Evolutionary conservation across 2,888 invertebrate genomes (phyloP), one percentile per base, ranked within the genome.

Genomic region (Trachelus stipa): DNA sequence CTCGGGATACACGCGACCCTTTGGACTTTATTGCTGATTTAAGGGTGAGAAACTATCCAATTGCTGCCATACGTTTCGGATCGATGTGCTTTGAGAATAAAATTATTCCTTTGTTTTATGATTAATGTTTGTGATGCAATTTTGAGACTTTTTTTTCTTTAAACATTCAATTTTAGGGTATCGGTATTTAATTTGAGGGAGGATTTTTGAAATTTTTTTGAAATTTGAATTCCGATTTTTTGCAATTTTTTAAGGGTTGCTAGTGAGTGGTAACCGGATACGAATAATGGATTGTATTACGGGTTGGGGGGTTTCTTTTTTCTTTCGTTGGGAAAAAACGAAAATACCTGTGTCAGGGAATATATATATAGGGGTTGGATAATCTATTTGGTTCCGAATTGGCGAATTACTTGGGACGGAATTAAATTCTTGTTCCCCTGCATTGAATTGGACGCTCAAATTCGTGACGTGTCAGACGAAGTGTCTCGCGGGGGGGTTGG

Each of bases 21-120:
- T 71, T 9, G 33, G 79, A 75, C 76, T 79, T 82, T 82, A 82
- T 83, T 79, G 81, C 81, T 78, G 82, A 81, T 82, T 83, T 80
- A 80, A 82, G 80, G 79, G 78, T 77, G 79, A 77, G 73, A 56
- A 56, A 56, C 40, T 56, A 23, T 56, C 40, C 40, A 56, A 56
- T 56, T 23, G 15, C 40, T 23, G 23, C 23, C 40, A 56, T 56
- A 23, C 9, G 40, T 56, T 56, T 23, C 23, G 2, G 1, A 4
- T 56, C 23, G 40, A 23, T 23, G 23, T 23, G 9, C 40, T 23
- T 23, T 6, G 9, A 9, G 40, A 23, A 23, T 15, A 23, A 9
- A 23, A 23, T 23, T 15, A 56, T 56, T 23, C 9, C 23, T 15
- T 40, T 15, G 40, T 2, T 9, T 15, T 23, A 9, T 2, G 23